A percentile compares a stretch with the other conserved stretches of the same genome.
phyloP scores from a whole-genome alignment of 1,140 invertebrate genomes.

The Magallana gigas region DNA sequence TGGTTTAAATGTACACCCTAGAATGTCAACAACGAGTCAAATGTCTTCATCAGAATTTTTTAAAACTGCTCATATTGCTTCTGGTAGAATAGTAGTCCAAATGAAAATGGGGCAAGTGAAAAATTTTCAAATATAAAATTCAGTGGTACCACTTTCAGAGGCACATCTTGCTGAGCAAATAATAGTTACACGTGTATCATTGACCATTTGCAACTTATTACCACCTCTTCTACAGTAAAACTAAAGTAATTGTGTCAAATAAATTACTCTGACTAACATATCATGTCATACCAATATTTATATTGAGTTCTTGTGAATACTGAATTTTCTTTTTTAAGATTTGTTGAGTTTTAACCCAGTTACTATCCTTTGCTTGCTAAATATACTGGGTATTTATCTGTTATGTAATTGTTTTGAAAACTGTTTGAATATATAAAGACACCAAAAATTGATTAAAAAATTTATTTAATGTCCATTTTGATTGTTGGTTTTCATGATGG shows the following conservation, averaged over 20 bases:
- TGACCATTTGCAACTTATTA: constrained; percentile 39
- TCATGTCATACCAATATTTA: too few species aligned
- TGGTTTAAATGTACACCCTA: constrained; percentile 25
- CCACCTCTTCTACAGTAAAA: constrained; percentile 37
- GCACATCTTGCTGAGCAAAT: constrained; percentile 47
- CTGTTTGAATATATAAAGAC: background rate
- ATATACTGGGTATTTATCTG: too few species aligned
- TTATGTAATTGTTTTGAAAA: too few species aligned
- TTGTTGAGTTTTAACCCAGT: too few species aligned
- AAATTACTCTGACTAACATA: too few species aligned
- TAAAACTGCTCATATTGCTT: constrained; percentile 4
- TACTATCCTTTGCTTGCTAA: too few species aligned
- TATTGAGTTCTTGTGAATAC: too few species aligned
- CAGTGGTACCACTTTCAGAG: constrained; percentile 20
- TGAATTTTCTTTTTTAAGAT: too few species aligned
- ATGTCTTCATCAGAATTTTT: constrained; percentile 21
- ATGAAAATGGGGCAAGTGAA: constrained; percentile 23
- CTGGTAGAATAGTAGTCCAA: constrained; percentile 6
- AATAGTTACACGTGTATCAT: constrained; percentile 30
- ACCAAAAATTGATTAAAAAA: background rate
- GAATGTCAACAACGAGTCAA: constrained; percentile 25
- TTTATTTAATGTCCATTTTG: background rate
- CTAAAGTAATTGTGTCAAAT: too few species aligned
- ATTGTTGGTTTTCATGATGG: background rate
- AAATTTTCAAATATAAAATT: background rate